Conservation (phyloP, 2,113 vertebrate genomes). For the Tichodroma muraria region DNA sequence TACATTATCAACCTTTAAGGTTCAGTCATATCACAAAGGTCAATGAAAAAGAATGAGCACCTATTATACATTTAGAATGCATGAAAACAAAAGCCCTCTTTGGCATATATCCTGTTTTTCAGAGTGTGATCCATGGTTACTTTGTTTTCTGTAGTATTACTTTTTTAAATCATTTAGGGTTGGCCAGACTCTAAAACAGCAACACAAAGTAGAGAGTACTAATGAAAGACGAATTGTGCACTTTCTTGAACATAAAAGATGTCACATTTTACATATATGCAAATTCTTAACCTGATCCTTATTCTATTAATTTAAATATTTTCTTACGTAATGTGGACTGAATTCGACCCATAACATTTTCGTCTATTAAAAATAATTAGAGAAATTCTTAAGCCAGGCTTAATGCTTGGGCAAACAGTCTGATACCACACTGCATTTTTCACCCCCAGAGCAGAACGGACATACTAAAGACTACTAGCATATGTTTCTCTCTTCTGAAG, state of each 20-base stretch:
- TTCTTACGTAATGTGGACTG: background rate
- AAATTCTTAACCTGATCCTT: background rate
- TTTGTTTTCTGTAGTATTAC: background rate
- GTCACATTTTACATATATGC: background rate
- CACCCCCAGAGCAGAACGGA: background rate
- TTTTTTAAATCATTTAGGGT: background rate
- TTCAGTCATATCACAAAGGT: background rate
- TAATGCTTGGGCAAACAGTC: background rate
- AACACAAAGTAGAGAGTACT: background rate
- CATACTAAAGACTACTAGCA: background rate
- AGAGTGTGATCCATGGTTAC: background rate
- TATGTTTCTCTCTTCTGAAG: background rate
- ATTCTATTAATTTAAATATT: background rate
- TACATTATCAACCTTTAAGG: background rate
- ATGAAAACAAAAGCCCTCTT: background rate
- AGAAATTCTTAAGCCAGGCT: background rate
- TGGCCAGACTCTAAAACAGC: background rate
- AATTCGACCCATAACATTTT: background rate
- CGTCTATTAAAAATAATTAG: background rate
- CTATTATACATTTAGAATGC: background rate
- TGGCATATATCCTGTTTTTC: background rate
- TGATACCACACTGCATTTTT: background rate
- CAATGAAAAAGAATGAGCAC: background rate
- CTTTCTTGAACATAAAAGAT: background rate
- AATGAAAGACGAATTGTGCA: background rate